Base-by-base conservation (phyloP, 1,140 invertebrate genomes). In the Melanaphis sacchari region DNA sequence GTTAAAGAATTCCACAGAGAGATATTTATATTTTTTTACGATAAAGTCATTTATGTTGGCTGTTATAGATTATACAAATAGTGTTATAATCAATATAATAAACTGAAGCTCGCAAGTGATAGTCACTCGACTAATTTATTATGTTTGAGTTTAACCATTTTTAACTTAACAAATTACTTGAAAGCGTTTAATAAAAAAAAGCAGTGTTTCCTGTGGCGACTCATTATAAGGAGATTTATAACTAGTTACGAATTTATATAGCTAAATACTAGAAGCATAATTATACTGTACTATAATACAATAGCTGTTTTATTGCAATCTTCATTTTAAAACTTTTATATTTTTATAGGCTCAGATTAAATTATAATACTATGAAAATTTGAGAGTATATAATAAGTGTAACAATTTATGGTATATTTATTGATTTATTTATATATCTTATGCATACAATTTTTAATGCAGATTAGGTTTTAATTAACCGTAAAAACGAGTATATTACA, bases 191-290 rank as follows among this genome's bases (percentile, higher is more conserved):
- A 18, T 49, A 36, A 88, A 49, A 89, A 11, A 52, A 38, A 22
- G 40, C 24, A 26, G 11, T 85, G 84, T 85, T 85, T 52, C 43
- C 87, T 52, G 87, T 52, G 87, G 43, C n/a, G 46, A 49, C 87
- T 87, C 41, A 41, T 40, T 87, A 87, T 9, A n/a, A 87, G 41
- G 11, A 87, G 84, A 87, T 87, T 87, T 87, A 87, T n/a, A 43
- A 84, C 38, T 84, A 40, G 59, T 76, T n/a, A 76, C 59, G 11
- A 66, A 76, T n/a, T 76, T 76, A 66, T 66, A 66, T 18, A 76
- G 15, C 59, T 6, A 15, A n/a, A 76, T 76, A 15, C 9, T 66
- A 66, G 59, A 66, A 59, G 59, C n/a, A n/a, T 76, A 76, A 76
- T n/a, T n/a, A 26, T 54, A 76, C 5, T 76, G 59, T 76, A 5